Conservation (phyloP, 2,113 vertebrate genomes). For the Cryptomyrus ogoouensis region DNA sequence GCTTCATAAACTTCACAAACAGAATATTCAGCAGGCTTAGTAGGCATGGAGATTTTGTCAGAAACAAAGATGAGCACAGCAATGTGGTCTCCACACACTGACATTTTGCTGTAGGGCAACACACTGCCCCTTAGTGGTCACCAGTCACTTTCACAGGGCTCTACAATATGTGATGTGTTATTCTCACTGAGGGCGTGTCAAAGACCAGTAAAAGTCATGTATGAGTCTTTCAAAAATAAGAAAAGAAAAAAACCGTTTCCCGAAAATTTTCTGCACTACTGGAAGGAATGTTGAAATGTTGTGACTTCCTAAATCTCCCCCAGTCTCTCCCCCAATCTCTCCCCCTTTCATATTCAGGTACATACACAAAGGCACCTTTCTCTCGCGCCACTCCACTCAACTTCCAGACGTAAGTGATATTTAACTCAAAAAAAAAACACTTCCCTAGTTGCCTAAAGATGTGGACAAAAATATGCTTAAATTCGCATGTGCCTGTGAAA, state of each 20-base stretch:
- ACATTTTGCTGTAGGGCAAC: background rate
- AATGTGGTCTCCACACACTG: background rate
- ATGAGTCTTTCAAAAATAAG: background rate
- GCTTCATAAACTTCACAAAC: background rate
- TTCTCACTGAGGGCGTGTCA: background rate
- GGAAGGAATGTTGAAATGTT: conserved; percentile 4
- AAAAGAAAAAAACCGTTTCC: background rate
- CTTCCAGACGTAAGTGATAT: background rate
- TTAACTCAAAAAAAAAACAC: background rate
- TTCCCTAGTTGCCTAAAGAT: background rate
- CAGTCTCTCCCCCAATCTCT: background rate
- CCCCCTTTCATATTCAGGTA: background rate
- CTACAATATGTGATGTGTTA: background rate
- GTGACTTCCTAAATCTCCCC: background rate
- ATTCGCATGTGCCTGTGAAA: background rate
- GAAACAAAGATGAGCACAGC: background rate
- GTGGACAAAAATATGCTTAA: background rate
- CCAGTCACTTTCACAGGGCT: background rate
- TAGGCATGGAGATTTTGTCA: background rate
- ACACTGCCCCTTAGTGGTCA: background rate
- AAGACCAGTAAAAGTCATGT: background rate
- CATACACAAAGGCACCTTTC: conserved; percentile 14
- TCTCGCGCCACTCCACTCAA: background rate
- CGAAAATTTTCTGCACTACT: background rate
- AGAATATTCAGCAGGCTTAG: background rate